These are phyloP conservation scores for Lepidurus packardi DNA, from an alignment of 1,140 invertebrate genomes.

Conservation along the genomic window DNA sequence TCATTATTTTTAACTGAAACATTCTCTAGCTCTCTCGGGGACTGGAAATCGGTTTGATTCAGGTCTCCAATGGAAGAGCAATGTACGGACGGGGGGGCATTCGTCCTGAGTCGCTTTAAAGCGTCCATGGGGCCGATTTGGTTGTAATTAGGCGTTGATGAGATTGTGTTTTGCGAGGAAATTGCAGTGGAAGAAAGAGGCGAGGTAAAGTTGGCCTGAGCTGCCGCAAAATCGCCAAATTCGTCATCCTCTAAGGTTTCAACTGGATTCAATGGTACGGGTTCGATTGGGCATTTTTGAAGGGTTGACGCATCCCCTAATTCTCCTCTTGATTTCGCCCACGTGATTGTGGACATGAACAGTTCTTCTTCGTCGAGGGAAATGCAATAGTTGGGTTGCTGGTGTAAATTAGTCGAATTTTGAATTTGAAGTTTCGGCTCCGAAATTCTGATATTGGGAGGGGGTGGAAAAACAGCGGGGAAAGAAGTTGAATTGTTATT, in stretches of 20 bases:
- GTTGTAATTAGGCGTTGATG: constrained; percentile 4
- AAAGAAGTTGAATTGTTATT: neutral
- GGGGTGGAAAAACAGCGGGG: neutral
- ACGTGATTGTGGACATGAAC: neutral
- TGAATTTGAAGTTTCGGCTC: neutral
- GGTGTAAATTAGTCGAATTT: neutral
- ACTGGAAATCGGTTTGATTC: neutral
- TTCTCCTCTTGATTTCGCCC: neutral
- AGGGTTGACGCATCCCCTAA: neutral
- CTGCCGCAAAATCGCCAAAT: constrained; percentile 28
- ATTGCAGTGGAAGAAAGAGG: neutral
- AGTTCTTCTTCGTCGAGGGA: neutral
- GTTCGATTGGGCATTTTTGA: neutral
- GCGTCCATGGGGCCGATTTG: neutral
- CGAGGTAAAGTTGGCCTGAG: neutral
- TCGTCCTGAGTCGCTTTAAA: neutral
- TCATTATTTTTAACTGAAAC: neutral
- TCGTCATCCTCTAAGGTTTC: constrained; percentile 25
- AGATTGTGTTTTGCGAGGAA: neutral
- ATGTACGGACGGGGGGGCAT: neutral
- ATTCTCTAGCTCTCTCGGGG: neutral
- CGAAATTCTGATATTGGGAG: neutral
- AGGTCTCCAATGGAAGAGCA: constrained; percentile 1
- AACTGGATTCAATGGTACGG: neutral
- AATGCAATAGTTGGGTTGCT: neutral